Evolutionary conservation across 2,888 invertebrate genomes (phyloP).

Genomic region (Cosmia trapezina): DNA sequence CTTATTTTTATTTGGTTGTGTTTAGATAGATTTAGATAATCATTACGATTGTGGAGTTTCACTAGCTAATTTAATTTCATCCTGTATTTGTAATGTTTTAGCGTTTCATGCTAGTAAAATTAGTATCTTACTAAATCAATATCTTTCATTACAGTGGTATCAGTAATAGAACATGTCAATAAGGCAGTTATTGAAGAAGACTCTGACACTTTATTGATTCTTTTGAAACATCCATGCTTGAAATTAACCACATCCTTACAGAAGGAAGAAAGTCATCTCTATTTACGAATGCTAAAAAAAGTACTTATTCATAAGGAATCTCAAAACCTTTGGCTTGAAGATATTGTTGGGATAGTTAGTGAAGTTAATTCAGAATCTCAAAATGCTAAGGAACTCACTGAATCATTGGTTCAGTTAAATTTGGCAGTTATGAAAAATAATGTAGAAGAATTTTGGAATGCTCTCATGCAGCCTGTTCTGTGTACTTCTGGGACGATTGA

Average conservation of each 20-base stretch:
- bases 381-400: conserved; percentile 86
- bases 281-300: conserved; percentile 88
- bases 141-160: conserved; percentile 85
- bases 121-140: conserved; percentile 7
- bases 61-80: too few species aligned
- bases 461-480: conserved; percentile 77
- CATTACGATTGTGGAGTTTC: too few species aligned
- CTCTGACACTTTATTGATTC: conserved; percentile 79
- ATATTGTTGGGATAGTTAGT: conserved; percentile 86
- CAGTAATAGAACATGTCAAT: conserved; percentile 91
- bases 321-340: conserved; percentile 91
- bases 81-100: conserved; percentile 1
- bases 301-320: conserved; percentile 88
- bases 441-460: conserved; percentile 81
- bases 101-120: background rate
- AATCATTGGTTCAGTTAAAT: conserved; percentile 85
- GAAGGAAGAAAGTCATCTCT: conserved; percentile 88
- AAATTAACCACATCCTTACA: conserved; percentile 83
- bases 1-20: too few species aligned
- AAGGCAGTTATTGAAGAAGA: conserved; percentile 90
- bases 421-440: conserved; percentile 84
- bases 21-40: too few species aligned
- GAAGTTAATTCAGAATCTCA: conserved; percentile 87
- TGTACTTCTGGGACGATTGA: conserved; percentile 75
- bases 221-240: conserved; percentile 86